Conservation (phyloP, 1,140 invertebrate genomes). For the Calliphora vicina region DNA sequence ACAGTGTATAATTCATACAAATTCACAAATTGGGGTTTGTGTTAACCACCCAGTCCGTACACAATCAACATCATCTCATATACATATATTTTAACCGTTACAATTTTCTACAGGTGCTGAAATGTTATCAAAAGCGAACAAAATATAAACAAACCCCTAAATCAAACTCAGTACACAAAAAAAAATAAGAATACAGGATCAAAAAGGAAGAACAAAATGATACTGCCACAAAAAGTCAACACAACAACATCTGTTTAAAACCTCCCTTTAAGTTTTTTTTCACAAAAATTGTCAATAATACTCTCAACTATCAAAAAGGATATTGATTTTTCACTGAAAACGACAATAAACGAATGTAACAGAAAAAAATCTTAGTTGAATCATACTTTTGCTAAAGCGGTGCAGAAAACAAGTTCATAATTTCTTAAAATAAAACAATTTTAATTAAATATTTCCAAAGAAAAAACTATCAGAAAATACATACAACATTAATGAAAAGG, state of each 20-base stretch:
- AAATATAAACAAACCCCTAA: constrained; percentile 24
- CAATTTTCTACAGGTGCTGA: not conserved
- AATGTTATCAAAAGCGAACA: not conserved
- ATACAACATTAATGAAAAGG: not conserved
- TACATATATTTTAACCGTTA: not conserved
- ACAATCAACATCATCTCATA: too few species aligned
- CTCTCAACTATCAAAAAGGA: constrained; percentile 20
- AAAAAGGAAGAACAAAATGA: not conserved
- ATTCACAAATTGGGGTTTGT: too few species aligned
- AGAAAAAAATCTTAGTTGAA: constrained; percentile 26
- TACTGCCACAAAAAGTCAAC: not conserved
- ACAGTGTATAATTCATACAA: too few species aligned
- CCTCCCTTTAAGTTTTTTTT: not conserved
- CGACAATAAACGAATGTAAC: constrained; percentile 7
- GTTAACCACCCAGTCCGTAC: too few species aligned
- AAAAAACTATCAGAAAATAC: too few species aligned
- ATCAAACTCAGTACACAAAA: not conserved
- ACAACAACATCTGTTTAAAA: constrained; percentile 28
- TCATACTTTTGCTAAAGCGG: constrained; percentile 22
- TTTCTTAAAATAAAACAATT: not conserved
- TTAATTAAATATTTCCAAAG: not conserved
- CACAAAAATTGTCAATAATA: not conserved
- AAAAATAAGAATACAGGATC: not conserved
- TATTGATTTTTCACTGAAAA: constrained; percentile 26
- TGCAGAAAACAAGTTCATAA: not conserved